Evolutionary conservation across 2,888 invertebrate species (phyloP).

Genomic region (Dione vanillae): DNA sequence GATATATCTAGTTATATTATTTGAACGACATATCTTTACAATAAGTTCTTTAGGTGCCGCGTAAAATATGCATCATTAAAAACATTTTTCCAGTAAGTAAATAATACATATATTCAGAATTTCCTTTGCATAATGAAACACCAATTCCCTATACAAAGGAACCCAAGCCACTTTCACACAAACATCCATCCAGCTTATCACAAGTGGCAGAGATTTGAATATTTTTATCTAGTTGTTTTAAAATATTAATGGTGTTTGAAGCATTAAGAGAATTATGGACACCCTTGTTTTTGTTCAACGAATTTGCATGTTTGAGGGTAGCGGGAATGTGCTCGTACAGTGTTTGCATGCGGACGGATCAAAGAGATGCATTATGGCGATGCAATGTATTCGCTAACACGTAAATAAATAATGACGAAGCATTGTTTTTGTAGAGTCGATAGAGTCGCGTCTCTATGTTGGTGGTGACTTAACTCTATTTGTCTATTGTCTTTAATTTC

Average conservation of each 20-base stretch:
- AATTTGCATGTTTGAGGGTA: slow-evolving; percentile 72
- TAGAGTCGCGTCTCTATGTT: not conserved
- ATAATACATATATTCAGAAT: no score
- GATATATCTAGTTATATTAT: no score
- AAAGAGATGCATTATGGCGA: slow-evolving; percentile 71
- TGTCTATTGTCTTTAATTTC: no score
- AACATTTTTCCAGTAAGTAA: no score
- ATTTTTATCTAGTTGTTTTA: slow-evolving; percentile 77
- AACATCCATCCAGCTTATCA: slow-evolving; percentile 53
- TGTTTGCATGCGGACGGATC: slow-evolving; percentile 69
- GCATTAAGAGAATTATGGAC: slow-evolving; percentile 78
- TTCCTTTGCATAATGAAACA: no score
- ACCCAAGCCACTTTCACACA: not conserved
- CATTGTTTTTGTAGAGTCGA: slow-evolving; percentile 50
- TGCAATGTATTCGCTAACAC: slow-evolving; percentile 78
- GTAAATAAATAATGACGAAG: slow-evolving; percentile 82
- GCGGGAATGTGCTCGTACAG: slow-evolving; percentile 47
- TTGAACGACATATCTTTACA: no score
- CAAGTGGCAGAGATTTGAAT: slow-evolving; percentile 64
- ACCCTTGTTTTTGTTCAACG: slow-evolving; percentile 78
- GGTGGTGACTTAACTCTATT: not conserved
- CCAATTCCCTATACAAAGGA: not conserved
- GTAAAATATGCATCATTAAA: no score
- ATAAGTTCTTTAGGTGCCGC: no score
- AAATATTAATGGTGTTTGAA: slow-evolving; percentile 80